Conservation (phyloP, 1,140 invertebrate species). For the Orussus abietinus region DNA sequence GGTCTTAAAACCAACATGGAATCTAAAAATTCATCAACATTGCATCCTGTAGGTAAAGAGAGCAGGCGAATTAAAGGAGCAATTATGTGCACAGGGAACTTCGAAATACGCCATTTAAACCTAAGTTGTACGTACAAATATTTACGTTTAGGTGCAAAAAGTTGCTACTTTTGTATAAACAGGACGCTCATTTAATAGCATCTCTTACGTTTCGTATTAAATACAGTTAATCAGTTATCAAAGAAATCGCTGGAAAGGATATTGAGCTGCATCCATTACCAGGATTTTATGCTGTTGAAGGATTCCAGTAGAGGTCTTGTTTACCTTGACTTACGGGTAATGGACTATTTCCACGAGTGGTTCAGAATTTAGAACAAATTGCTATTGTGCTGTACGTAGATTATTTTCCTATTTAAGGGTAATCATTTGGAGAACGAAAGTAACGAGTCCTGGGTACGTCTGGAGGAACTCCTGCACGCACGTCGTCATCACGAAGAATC, state of each 20-base stretch:
- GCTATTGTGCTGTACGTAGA: too few relatives aligned
- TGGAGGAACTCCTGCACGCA: too few relatives aligned
- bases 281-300: slow-evolving; percentile 18
- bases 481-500: too few relatives aligned
- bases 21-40: too few relatives aligned
- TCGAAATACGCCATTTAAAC: slow-evolving; percentile 33
- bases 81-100: slow-evolving; percentile 35
- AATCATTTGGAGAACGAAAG: too few relatives aligned
- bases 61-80: slow-evolving; percentile 16
- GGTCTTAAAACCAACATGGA: too few relatives aligned
- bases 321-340: slow-evolving; percentile 20
- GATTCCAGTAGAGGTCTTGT: slow-evolving; percentile 17
- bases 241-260: slow-evolving; percentile 14
- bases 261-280: slow-evolving; percentile 22
- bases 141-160: neutral
- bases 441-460: too few relatives aligned
- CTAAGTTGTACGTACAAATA: slow-evolving; percentile 30
- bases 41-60: slow-evolving; percentile 34
- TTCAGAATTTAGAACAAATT: too few relatives aligned
- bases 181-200: neutral
- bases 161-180: neutral
- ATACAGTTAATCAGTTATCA: slow-evolving; percentile 22
- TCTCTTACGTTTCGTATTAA: neutral
- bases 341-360: too few relatives aligned
- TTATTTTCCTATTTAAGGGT: too few relatives aligned